Base-by-base conservation (phyloP, 1,140 invertebrate genomes). In the Drosophila funebris region DNA sequence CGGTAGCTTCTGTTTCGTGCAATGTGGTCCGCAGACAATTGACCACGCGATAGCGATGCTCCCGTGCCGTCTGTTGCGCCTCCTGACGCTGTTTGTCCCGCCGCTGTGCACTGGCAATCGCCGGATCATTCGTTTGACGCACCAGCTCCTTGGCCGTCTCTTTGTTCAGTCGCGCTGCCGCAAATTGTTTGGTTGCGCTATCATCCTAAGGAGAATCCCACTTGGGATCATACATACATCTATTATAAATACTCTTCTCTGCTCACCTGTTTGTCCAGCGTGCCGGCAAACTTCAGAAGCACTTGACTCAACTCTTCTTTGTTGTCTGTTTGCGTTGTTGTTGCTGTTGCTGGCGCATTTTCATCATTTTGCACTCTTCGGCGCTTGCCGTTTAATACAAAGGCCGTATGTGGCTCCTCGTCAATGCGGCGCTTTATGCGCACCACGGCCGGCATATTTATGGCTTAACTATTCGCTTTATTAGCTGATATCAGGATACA, bases 201-300 rank as follows among this genome's bases (percentile, higher is more conserved):
- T 91, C 79, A 54, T 91, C 90, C 91, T 91, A 14, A 7, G n/a
- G 6, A 27, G 14, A 50, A 37, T 33, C 4, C 46, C n/a, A 20
- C 20, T 22, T 22, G 22, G 11, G 22, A 13, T 48, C 3, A 6
- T 46, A 13, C 11, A 31, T 50, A 3, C 16, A 5, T 18, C 5
- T 8, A 11, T 20, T 14, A 4, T 4, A 22, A 39, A n/a, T 27
- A 8, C 8, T 9, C 7, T 16, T 11, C 16, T 18, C 41, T 39
- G 0, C 69, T 85, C 52, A 91, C 90, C 77, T 90, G 90, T 20
- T 81, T 80, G 11, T 93, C 78, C 4, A 94, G 78, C 11, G 94
- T 94, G 67, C 93, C 93, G 16, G 93, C 93, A 78, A 94, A 94
- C 78, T 93, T 93, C 0, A 94, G 74, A 46, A 94, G 79, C 54